These are phyloP conservation scores for Trematocara stigmaticum DNA, from an alignment of 2,113 vertebrate species.

Conservation along the genomic window DNA sequence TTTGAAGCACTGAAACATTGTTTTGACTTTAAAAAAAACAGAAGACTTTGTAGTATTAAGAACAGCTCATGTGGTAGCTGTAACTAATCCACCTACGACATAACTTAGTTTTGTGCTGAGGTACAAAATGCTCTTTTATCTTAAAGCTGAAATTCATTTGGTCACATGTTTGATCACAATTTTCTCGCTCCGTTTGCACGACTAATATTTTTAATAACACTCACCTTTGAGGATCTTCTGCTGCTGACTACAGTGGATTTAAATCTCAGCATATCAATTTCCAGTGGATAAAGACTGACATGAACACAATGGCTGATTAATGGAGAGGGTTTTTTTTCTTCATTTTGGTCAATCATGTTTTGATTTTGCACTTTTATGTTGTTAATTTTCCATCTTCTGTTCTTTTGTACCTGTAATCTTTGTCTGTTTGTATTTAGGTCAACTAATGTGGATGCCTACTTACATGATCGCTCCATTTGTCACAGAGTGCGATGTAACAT, in stretches of 20 bases:
- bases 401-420: background rate
- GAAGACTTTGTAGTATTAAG: background rate
- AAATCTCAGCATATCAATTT: slow-evolving; percentile 10
- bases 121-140: background rate
- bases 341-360: background rate
- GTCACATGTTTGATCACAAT: background rate
- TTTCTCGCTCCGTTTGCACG: background rate
- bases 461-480: background rate
- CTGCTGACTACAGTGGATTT: slow-evolving; percentile 35
- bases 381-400: background rate
- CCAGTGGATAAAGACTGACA: background rate
- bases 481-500: background rate
- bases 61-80: background rate
- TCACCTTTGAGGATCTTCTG: background rate
- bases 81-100: background rate
- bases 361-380: background rate
- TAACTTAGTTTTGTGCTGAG: background rate
- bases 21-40: background rate
- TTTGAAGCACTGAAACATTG: background rate
- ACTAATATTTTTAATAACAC: background rate
- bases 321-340: accelerated
- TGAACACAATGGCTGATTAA: background rate
- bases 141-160: background rate
- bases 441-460: background rate
- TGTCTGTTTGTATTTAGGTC: background rate